Percentiles rank a stretch among this genome's conserved stretches.
Conservation (phyloP, 2,797 vertebrate species). For the Phaenicophaeus curvirostris region DNA sequence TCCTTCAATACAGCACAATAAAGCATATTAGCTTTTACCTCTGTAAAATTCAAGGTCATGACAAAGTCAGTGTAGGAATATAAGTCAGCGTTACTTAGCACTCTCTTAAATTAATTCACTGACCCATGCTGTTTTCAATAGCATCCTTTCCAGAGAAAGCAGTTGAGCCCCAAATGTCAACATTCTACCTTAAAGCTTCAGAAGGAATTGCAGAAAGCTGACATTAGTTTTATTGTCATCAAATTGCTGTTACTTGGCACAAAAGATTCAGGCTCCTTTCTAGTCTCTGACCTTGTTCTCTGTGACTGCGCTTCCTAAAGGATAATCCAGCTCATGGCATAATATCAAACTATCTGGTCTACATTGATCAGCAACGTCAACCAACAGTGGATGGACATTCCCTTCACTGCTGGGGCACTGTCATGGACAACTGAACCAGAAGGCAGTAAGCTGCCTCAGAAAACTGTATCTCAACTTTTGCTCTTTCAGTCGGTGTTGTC, state of each 20-base stretch:
- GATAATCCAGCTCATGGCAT: background rate
- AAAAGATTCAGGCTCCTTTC: background rate
- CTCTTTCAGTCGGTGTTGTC: background rate
- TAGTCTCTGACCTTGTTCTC: background rate
- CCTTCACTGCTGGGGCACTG: background rate
- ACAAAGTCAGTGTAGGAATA: background rate
- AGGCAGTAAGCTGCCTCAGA: background rate
- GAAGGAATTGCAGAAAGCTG: background rate
- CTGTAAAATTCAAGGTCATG: background rate
- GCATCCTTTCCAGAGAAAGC: background rate
- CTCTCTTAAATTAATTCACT: background rate
- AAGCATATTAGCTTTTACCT: background rate
- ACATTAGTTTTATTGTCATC: background rate
- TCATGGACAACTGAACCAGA: background rate
- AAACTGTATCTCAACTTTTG: background rate
- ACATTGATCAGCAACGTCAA: fast-evolving
- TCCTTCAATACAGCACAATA: background rate
- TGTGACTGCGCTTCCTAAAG: background rate
- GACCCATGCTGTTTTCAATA: background rate
- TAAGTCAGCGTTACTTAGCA: background rate
- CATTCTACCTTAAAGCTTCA: background rate
- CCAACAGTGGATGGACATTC: background rate
- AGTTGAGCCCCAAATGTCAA: background rate
- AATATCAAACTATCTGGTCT: background rate
- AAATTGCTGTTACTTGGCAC: background rate